Evolutionary conservation across 2,797 vertebrate genomes (phyloP), one percentile per base, ranked within the genome.

Genomic region (Dryobates pubescens): DNA sequence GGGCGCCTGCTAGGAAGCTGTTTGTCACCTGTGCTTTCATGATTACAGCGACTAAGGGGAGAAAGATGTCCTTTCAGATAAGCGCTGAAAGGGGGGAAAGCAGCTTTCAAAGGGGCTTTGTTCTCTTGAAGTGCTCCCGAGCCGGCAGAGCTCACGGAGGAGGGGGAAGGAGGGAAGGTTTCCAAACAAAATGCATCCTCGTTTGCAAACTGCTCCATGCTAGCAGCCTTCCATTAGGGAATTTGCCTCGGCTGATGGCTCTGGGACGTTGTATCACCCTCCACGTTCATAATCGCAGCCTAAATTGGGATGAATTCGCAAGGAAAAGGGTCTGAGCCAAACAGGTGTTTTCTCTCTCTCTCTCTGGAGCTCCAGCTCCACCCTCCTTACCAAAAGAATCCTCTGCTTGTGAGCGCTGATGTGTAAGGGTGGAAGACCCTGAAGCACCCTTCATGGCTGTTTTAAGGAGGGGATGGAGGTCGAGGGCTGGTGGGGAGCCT

Each of bases 51-150:
- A 91, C 96, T 84, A 93, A 96, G 95, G 96, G 95, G 92, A 61
- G 82, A 95, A 94, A 96, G 97, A 97, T 97, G 97, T 96, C 97
- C 97, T 97, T 97, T 97, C 96, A 97, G 97, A 97, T 97, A 97
- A 96, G 95, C 94, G 89, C 63, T 89, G 95, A 93, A 96, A 94
- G 77, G 82, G 90, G 90, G 32, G 54, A 58, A 96, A 93, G 76
- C 77, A 92, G 94, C 87, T 97, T 97, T 97, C 97, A 98, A 97
- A 97, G 96, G 90, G 90, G 80, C 95, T 98, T 97, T 98, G 97
- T 97, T 97, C 96, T 96, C 96, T 87, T 94, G 92, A 95, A 97
- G 96, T 92, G 95, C 94, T 96, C 96, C 79, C 32, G 11, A 95
- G 93, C 94, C 65, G 45, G 91, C 88, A 68, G 92, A 89, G 90